phyloP scores from a whole-genome alignment of 2,113 vertebrate genomes.

The Salminus brasiliensis region DNA sequence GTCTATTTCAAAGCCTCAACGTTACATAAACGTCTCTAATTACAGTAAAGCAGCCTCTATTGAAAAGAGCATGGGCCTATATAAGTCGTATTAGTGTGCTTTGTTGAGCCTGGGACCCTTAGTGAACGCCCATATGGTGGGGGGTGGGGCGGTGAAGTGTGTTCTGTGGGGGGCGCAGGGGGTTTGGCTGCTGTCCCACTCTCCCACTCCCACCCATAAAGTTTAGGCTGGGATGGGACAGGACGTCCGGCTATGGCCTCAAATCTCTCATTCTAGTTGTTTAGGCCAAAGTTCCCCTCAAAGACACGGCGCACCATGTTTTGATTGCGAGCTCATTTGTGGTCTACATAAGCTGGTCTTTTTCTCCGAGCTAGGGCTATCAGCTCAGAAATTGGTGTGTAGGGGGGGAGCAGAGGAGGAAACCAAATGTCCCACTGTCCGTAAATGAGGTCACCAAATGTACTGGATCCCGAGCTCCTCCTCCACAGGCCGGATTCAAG shows the following conservation, averaged over 20 bases:
- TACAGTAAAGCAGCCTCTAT: background rate
- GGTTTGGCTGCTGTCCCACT: background rate
- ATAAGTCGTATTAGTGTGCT: background rate
- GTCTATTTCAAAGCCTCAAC: too few species aligned
- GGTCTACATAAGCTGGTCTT: background rate
- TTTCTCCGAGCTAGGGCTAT: background rate
- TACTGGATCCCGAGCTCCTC: background rate
- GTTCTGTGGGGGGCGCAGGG: background rate
- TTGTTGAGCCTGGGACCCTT: background rate
- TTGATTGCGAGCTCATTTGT: background rate
- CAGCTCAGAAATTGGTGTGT: background rate
- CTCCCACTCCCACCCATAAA: background rate
- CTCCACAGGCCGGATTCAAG: background rate
- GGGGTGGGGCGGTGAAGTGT: background rate
- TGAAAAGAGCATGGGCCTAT: background rate
- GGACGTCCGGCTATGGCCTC: background rate
- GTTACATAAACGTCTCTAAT: background rate
- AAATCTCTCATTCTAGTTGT: background rate
- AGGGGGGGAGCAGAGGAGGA: background rate
- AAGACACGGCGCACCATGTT: background rate
- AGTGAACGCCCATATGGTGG: conserved; percentile 10
- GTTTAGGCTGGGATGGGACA: background rate
- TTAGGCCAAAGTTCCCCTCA: background rate
- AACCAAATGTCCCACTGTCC: conserved; percentile 1
- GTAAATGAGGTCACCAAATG: background rate